These are phyloP conservation scores for Dromococcyx pavoninus DNA, from an alignment of 2,797 vertebrate genomes.

Conservation along the genomic window DNA sequence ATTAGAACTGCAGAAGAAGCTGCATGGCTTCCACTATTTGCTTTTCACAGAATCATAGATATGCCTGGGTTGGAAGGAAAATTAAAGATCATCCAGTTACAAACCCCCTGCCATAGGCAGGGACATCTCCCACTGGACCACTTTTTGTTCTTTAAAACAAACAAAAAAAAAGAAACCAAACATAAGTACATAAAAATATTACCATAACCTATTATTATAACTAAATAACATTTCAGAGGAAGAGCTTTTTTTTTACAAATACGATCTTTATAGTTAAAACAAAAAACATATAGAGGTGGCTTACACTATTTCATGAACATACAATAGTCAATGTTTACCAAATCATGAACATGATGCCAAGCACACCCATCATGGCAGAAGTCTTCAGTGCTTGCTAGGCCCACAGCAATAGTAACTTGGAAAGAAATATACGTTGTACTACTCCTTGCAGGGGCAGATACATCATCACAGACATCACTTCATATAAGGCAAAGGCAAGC, in stretches of 20 bases:
- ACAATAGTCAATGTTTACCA: background rate
- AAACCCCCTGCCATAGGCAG: too few species aligned
- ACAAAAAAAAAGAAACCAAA: background rate
- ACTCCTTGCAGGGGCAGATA: background rate
- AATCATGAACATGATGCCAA: background rate
- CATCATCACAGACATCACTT: background rate
- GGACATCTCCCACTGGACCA: too few species aligned
- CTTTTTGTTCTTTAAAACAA: background rate
- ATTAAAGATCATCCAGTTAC: too few species aligned
- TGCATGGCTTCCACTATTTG: background rate
- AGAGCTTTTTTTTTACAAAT: background rate
- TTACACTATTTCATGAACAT: background rate
- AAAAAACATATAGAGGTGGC: background rate
- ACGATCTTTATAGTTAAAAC: background rate
- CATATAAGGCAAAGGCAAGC: background rate
- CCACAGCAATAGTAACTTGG: background rate
- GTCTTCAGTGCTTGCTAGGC: background rate
- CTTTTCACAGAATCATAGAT: background rate
- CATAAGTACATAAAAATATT: background rate
- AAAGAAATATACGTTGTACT: background rate
- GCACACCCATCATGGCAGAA: background rate
- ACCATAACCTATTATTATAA: accelerated
- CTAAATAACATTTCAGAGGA: background rate
- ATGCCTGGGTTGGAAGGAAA: too few species aligned
- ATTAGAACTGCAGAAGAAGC: background rate